These are phyloP conservation scores for Urocynchramus pylzowi DNA, from an alignment of 2,113 vertebrate species.

Conservation along the genomic window DNA sequence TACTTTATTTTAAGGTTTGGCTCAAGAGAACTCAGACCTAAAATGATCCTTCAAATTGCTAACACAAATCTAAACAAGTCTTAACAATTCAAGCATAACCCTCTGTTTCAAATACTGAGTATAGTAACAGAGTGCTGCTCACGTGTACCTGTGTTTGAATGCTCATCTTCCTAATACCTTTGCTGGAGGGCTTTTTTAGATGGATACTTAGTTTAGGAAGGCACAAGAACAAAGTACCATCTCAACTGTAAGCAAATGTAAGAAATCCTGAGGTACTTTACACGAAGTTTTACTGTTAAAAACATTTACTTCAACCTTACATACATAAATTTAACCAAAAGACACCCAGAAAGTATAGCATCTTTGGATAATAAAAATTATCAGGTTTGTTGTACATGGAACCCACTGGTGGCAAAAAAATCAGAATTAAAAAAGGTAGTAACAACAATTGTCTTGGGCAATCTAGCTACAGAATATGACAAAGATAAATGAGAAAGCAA, in stretches of 20 bases:
- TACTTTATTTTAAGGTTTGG: not conserved
- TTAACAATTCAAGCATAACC: not conserved
- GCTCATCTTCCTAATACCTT: not conserved
- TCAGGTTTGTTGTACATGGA: not conserved
- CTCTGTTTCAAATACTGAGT: not conserved
- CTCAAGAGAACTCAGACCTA: not conserved
- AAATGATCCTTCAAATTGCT: not conserved
- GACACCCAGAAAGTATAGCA: not conserved
- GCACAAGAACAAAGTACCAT: not conserved
- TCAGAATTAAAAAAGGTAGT: fast-evolving
- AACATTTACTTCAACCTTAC: not conserved
- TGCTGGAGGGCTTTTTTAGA: not conserved
- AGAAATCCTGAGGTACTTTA: not conserved
- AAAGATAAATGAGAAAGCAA: not conserved
- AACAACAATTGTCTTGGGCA: not conserved
- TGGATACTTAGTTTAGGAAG: not conserved
- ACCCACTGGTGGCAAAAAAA: not conserved
- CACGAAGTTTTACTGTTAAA: not conserved
- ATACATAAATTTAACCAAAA: not conserved
- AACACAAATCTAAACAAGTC: not conserved
- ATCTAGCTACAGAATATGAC: not conserved
- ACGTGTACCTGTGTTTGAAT: not conserved
- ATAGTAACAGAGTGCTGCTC: not conserved
- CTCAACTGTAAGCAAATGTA: not conserved
- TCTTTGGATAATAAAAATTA: not conserved